Base-by-base conservation (phyloP, 2,888 invertebrate genomes). In the Diploptera punctata region DNA sequence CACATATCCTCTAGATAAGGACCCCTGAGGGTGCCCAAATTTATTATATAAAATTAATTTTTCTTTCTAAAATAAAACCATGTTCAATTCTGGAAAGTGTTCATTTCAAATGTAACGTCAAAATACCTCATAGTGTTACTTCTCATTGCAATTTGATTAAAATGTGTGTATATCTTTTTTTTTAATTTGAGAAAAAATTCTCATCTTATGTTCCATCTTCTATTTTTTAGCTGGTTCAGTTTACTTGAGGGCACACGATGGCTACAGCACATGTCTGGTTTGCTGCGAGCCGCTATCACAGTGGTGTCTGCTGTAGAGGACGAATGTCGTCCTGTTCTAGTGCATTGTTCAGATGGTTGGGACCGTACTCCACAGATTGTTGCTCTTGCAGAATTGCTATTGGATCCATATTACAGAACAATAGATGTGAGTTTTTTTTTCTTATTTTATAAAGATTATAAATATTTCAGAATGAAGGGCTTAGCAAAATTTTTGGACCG, bases 301-400 rank as follows among this genome's bases (percentile, higher is more conserved):
- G 92, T 95, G 43, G 93, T 92, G 4, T 91, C 91, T 73, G 92
- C 93, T 0, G 90, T 96, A 73, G 92, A 93, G 78, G 87, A 88
- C 67, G 93, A 94, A 73, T 93, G 90, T 19, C 88, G 95, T 67
- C 96, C 98, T 7, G 98, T 97, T 70, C 86, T 99, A 74, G 97
- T 99, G 10, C 99, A 99, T 83, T 99, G 99, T 84, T 97, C 97
- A 2, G 99, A 99, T 85, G 99, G 99, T 61, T 99, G 99, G 99
- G 99, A 99, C 85, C 89, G 99, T 77, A 99, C 99, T 71, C 95
- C 99, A 60, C 99, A 99, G 86, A 93, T 99, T 77, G 95, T 96
- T 18, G 94, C 98, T 49, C 87, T 98, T 68, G 95, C 97, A 16
- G 93, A 98, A 83, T 87, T 99, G 52, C 85, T 98, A 80, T 87